Evolutionary conservation across 2,888 invertebrate genomes (phyloP), one percentile per base, ranked within the genome.

Genomic region (Ichneumoninae sp.): DNA sequence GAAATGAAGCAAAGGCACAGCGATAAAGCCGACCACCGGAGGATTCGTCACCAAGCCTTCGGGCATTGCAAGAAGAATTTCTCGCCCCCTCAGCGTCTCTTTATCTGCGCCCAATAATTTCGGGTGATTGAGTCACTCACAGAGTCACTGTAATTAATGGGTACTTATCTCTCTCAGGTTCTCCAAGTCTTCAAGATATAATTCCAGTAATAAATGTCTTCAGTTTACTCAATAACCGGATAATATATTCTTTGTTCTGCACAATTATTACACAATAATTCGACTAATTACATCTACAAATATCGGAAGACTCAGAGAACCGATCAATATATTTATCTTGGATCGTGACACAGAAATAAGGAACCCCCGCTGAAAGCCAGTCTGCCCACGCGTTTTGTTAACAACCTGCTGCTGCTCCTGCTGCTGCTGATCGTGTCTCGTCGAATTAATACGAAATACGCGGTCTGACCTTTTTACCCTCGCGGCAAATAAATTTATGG

Each of bases 291-390:
- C 57, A 26, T 66, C 70, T 66, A 71, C 76, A 73, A 79, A 85
- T 47, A 47, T 85, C 75, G 76, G 70, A 71, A 63, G 54, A 71
- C 36, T 65, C 71, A 8, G 68, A n/a, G 60, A 71, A 80, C 82
- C 75, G 73, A 85, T 85, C 82, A 78, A 85, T 80, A 79, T 82
- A 76, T 83, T 83, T 80, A 85, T 83, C 85, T 44, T 76, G 76
- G 73, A 82, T 73, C 71, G 75, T 70, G 73, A 79, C 50, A 78
- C 40, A 65, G 52, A 84, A 66, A 57, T 19, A 70, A 44, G 68
- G 74, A 82, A 57, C 47, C 82, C 79, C 85, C n/a, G 79, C 79
- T 82, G 85, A 82, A 82, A 82, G 63, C 79, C 68, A 80, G 76
- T 82, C 85, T 76, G 26, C 85, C 85, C 82, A 85, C 85, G 79